phyloP scores from a whole-genome alignment of 2,797 vertebrate species.

The Steatocranus sp. region DNA sequence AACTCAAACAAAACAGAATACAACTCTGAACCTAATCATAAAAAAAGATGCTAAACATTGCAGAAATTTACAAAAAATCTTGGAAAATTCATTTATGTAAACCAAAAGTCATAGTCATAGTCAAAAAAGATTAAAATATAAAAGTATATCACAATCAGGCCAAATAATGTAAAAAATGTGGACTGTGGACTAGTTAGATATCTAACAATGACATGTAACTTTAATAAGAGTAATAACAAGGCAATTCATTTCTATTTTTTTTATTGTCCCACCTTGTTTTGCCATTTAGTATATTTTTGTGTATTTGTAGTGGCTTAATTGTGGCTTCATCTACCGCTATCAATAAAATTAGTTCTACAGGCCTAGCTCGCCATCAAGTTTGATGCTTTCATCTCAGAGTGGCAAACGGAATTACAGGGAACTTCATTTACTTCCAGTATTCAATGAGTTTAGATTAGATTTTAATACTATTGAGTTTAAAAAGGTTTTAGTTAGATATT shows the following conservation, averaged over 20 bases:
- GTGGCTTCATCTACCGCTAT: not conserved
- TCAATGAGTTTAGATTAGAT: not conserved
- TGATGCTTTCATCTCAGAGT: not conserved
- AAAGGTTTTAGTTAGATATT: not conserved
- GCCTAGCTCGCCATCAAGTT: fast-evolving
- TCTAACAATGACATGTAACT: not conserved
- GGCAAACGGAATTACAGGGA: fast-evolving
- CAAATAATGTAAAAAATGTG: not conserved
- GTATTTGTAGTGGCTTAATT: not conserved
- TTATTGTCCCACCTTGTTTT: not conserved
- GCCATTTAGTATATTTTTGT: not conserved
- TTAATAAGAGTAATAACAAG: not conserved
- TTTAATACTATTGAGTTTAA: not conserved
- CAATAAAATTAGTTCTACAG: not conserved
- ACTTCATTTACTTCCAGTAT: not conserved
- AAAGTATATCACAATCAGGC: not conserved
- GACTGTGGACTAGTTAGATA: fast-evolving
- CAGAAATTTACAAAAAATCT: not conserved
- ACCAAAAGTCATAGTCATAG: not conserved
- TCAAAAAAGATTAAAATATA: not conserved
- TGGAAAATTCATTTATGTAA: not conserved
- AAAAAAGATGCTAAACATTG: not conserved
- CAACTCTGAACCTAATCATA: not conserved
- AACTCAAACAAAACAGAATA: not conserved
- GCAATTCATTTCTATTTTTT: not conserved